phyloP scores from a whole-genome alignment of 92 coral and sea anemone species.

The Epizoanthus illoricatus region DNA sequence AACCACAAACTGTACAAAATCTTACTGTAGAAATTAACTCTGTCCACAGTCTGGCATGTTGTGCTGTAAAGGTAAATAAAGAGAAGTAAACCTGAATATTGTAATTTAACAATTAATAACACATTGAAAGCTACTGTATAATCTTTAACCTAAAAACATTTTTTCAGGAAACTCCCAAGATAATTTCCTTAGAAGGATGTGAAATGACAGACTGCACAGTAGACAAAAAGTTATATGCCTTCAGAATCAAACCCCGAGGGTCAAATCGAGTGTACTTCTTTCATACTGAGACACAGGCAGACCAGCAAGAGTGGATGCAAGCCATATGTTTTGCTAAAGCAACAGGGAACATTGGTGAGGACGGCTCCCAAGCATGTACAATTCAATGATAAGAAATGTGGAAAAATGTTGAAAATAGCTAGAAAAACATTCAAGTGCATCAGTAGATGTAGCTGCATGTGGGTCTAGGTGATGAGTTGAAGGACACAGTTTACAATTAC shows the following conservation, averaged over 20 bases:
- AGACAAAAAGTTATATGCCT: slow-evolving; percentile 81
- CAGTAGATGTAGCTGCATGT: not conserved
- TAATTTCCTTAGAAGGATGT: slow-evolving; percentile 82
- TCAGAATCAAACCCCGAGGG: slow-evolving; percentile 85
- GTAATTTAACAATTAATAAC: not conserved
- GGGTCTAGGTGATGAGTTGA: not conserved
- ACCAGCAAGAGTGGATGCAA: slow-evolving; percentile 98
- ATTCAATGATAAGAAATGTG: slow-evolving; percentile 54
- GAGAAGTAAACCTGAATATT: too few species aligned
- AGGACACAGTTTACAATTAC: not conserved
- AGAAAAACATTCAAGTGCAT: not conserved
- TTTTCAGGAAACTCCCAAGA: slow-evolving; percentile 73
- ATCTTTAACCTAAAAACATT: not conserved
- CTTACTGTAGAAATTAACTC: too few species aligned
- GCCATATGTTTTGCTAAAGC: slow-evolving; percentile 97
- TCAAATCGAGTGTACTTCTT: slow-evolving; percentile 75
- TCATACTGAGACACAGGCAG: slow-evolving; percentile 80
- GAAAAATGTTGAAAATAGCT: not conserved
- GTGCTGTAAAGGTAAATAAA: too few species aligned
- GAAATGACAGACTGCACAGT: slow-evolving; percentile 85
- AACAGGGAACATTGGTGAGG: slow-evolving; percentile 67
- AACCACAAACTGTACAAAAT: too few species aligned
- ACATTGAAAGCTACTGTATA: not conserved
- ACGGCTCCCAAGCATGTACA: slow-evolving; percentile 91
- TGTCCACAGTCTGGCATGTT: too few species aligned